Percentiles rank a stretch among this genome's conserved stretches.
phyloP scores from a whole-genome alignment of 1,140 invertebrate genomes.

The Cherax destructor region DNA sequence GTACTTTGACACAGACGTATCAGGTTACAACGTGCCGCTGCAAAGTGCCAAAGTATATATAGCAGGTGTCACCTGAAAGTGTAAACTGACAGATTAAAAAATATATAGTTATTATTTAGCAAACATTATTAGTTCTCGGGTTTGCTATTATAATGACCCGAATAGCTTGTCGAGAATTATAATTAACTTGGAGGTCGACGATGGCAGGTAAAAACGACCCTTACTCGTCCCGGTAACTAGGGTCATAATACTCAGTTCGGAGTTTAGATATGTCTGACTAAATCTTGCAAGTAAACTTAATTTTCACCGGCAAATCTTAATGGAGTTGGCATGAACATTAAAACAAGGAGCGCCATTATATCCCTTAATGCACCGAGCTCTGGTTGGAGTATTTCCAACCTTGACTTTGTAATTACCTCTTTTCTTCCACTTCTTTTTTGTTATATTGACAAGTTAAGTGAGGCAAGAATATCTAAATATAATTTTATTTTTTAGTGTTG shows the following conservation, averaged over 20 bases:
- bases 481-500: background rate
- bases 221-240: background rate
- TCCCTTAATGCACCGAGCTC: conserved; percentile 53
- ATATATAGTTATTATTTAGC: conserved; percentile 43
- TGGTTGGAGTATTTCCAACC: conserved; percentile 28
- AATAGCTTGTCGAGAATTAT: conserved; percentile 64
- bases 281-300: conserved; percentile 68
- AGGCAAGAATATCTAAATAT: conserved; percentile 17
- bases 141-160: conserved; percentile 63
- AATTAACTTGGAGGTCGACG: conserved; percentile 44
- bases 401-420: conserved; percentile 46
- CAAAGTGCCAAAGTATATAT: too few relatives aligned
- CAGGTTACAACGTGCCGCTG: too few relatives aligned
- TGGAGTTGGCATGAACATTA: conserved; percentile 66
- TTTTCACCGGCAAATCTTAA: conserved; percentile 66
- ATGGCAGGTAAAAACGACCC: conserved; percentile 18
- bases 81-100: too few relatives aligned
- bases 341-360: conserved; percentile 64
- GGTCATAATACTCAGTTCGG: background rate
- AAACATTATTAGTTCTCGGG: conserved; percentile 58
- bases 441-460: conserved; percentile 24
- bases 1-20: too few relatives aligned
- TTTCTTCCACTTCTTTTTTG: conserved; percentile 2
- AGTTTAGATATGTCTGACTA: conserved; percentile 60
- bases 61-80: too few relatives aligned